A percentile compares a stretch with the other conserved stretches of the same genome.
Evolutionary conservation across 2,888 invertebrate genomes (phyloP).

Genomic region (Pycnomerus fuliginosus): DNA sequence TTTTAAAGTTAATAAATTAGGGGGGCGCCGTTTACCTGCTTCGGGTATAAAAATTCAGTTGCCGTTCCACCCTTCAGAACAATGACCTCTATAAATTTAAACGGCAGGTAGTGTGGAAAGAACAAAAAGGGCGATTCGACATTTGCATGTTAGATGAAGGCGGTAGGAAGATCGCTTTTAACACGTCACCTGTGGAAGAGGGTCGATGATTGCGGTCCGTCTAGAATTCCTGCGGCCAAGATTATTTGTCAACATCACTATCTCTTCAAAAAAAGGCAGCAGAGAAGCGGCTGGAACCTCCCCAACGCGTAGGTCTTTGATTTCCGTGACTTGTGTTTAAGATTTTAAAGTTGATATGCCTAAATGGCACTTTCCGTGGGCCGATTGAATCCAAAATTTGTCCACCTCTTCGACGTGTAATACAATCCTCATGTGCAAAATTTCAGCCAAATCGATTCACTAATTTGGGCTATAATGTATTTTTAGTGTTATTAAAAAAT

Average conservation of each 20-base stretch:
- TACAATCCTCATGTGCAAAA: too few relatives aligned
- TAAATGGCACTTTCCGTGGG: too few relatives aligned
- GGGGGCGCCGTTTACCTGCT: slow-evolving; percentile 12
- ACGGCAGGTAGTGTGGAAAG: slow-evolving; percentile 31
- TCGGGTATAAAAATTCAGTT: slow-evolving; percentile 17
- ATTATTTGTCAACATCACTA: not conserved
- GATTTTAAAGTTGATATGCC: too few relatives aligned
- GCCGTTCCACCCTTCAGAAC: slow-evolving; percentile 20
- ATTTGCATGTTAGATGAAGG: slow-evolving; percentile 35
- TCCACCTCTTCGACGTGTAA: too few relatives aligned
- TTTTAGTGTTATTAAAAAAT: too few relatives aligned
- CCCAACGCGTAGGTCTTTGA: too few relatives aligned
- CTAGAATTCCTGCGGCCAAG: slow-evolving; percentile 14
- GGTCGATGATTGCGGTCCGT: slow-evolving; percentile 24
- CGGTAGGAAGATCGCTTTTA: slow-evolving; percentile 29
- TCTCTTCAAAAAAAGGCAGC: not conserved
- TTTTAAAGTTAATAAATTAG: slow-evolving; percentile 18
- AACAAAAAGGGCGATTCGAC: slow-evolving; percentile 33
- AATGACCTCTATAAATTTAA: slow-evolving; percentile 34
- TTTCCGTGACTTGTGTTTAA: too few relatives aligned
- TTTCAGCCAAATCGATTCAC: too few relatives aligned
- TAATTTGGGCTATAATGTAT: too few relatives aligned
- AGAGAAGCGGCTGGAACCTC: too few relatives aligned
- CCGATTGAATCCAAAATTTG: too few relatives aligned
- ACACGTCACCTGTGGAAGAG: slow-evolving; percentile 29